phyloP scores from a whole-genome alignment of 2,888 invertebrate genomes.

The Sphinx pinastri region DNA sequence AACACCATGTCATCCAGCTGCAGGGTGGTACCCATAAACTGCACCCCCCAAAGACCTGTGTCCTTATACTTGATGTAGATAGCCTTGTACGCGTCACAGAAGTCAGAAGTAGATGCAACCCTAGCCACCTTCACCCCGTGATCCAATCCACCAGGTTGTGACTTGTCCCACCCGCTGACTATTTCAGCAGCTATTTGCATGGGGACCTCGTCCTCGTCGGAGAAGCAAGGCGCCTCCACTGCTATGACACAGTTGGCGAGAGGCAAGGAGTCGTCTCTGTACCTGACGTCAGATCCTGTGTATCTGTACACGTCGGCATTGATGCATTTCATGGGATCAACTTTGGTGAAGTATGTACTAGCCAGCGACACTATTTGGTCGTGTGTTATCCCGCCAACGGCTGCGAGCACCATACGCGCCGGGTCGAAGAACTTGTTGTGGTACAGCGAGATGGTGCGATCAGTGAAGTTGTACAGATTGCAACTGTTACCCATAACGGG shows the following conservation, averaged over 20 bases:
- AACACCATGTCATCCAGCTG: constrained; percentile 88
- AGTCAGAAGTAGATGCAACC: constrained; percentile 85
- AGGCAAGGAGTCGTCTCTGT: constrained; percentile 94
- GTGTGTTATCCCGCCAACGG: constrained; percentile 96
- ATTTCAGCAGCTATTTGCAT: constrained; percentile 96
- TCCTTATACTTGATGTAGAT: constrained; percentile 99
- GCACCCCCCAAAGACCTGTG: constrained; percentile 97
- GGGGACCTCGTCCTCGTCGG: constrained; percentile 94
- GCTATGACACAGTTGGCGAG: constrained; percentile 95
- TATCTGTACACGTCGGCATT: constrained; percentile 86
- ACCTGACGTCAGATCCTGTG: constrained; percentile 94
- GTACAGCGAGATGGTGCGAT: constrained; percentile 89
- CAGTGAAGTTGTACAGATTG: constrained; percentile 85
- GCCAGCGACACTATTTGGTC: constrained; percentile 90
- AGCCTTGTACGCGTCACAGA: constrained; percentile 95
- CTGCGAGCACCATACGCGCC: constrained; percentile 94
- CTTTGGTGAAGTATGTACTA: constrained; percentile 86
- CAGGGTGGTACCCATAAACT: constrained; percentile 89
- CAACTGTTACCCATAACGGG: constrained; percentile 86
- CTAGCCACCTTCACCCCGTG: constrained; percentile 92
- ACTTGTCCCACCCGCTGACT: constrained; percentile 95
- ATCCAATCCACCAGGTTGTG: constrained; percentile 93
- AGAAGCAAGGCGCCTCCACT: constrained; percentile 96
- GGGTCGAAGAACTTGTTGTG: constrained; percentile 94
- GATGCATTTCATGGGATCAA: constrained; percentile 84